phyloP scores from a whole-genome alignment of 1,140 invertebrate species.

The Parasteatoda tepidariorum region DNA sequence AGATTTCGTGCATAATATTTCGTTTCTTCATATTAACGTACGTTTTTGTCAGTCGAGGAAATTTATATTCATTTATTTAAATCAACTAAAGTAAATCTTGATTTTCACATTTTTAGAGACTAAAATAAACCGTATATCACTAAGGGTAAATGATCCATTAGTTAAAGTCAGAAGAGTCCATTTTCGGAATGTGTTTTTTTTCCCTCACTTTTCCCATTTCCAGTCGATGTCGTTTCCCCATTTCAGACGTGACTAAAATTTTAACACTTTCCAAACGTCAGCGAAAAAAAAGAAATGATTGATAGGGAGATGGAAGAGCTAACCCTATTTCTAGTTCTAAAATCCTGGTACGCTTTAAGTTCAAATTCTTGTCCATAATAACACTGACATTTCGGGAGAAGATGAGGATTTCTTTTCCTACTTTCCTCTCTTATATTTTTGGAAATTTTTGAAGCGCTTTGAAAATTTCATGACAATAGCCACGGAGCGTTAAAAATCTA shows the following conservation, averaged over 20 bases:
- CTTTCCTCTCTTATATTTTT: neutral
- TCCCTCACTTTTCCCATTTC: neutral
- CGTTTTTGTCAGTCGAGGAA: too few relatives aligned
- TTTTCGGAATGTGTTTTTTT: conserved; percentile 11
- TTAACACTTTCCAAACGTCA: conserved; percentile 30
- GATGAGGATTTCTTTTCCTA: conserved; percentile 1
- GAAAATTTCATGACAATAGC: neutral
- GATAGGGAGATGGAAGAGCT: neutral
- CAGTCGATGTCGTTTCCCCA: neutral
- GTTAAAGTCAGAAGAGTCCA: conserved; percentile 2
- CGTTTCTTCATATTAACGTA: too few relatives aligned
- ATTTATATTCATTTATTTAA: too few relatives aligned
- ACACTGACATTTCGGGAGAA: conserved; percentile 1
- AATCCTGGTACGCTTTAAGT: neutral
- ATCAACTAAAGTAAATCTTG: too few relatives aligned
- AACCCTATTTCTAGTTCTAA: conserved; percentile 1
- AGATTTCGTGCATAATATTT: too few relatives aligned
- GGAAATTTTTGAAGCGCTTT: neutral
- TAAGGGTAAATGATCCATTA: conserved; percentile 25
- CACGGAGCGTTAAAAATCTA: conserved; percentile 5
- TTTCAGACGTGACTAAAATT: conserved; percentile 28
- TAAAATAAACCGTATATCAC: too few relatives aligned
- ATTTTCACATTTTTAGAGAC: too few relatives aligned
- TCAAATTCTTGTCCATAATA: conserved; percentile 13
- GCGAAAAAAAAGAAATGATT: conserved; percentile 9